Conservation (phyloP, 2,888 invertebrate genomes). For the Pristionchus japonicus region DNA sequence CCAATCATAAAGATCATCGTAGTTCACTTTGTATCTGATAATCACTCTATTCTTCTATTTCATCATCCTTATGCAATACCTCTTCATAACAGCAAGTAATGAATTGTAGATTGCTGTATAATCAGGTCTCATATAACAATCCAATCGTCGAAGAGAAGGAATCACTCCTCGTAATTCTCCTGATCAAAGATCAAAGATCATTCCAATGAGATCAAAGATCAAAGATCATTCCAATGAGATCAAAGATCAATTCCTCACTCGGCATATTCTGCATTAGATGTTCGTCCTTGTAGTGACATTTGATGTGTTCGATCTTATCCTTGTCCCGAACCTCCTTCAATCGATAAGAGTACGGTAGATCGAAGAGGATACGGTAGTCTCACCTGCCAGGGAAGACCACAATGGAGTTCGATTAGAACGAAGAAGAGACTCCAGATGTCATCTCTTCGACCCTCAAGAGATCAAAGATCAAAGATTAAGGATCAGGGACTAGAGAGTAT, state of each 20-base stretch:
- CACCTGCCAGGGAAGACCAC: slow-evolving; percentile 68
- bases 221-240: background rate
- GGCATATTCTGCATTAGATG: slow-evolving; percentile 62
- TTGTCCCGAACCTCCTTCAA: slow-evolving; percentile 53
- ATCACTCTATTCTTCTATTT: background rate
- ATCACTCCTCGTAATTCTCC: slow-evolving; percentile 12
- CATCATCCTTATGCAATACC: background rate
- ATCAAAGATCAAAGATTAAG: slow-evolving; percentile 21
- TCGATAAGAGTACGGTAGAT: background rate
- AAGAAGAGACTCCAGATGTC: slow-evolving; percentile 57
- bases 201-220: background rate
- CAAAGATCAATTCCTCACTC: slow-evolving; percentile 10
- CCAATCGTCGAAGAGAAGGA: slow-evolving; percentile 9
- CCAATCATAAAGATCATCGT: slow-evolving; percentile 41
- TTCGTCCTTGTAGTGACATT: slow-evolving; percentile 55
- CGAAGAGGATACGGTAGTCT: slow-evolving; percentile 15
- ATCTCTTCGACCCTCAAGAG: slow-evolving; percentile 24
- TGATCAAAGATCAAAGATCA: slow-evolving; percentile 16
- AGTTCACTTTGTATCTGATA: slow-evolving; percentile 20
- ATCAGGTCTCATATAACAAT: slow-evolving; percentile 38
- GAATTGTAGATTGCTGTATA: background rate
- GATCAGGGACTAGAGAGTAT: no score
- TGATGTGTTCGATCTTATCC: slow-evolving; percentile 55
- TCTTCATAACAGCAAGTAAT: slow-evolving; percentile 8
- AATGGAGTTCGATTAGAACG: slow-evolving; percentile 80